Evolutionary conservation across 2,113 vertebrate genomes (phyloP).

Genomic region (Pteronura brasiliensis): DNA sequence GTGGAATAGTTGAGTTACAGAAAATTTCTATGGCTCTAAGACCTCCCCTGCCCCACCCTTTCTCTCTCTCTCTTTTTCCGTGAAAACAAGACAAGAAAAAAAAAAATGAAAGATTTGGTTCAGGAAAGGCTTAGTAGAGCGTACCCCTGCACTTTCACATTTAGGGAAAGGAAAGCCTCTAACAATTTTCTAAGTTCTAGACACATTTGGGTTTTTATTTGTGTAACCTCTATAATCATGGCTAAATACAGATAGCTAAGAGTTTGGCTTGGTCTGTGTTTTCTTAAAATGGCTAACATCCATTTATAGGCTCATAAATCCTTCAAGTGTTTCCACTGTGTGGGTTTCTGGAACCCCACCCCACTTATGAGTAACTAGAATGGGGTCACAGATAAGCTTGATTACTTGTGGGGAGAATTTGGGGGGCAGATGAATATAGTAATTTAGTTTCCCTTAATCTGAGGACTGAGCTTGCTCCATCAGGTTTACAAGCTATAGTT

Average conservation of each 20-base stretch:
- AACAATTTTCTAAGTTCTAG: slow-evolving; percentile 22
- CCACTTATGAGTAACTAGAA: slow-evolving; percentile 6
- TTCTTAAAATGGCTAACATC: slow-evolving; percentile 37
- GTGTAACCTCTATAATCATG: slow-evolving; percentile 42
- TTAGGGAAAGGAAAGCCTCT: background rate
- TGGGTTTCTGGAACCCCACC: background rate
- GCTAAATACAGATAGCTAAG: slow-evolving; percentile 16
- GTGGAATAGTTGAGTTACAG: background rate
- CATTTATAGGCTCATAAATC: slow-evolving; percentile 30
- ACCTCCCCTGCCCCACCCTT: background rate
- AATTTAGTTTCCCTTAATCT: slow-evolving; percentile 50
- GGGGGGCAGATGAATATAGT: slow-evolving; percentile 8
- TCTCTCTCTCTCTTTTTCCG: background rate
- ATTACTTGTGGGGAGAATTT: background rate
- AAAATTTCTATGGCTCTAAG: background rate
- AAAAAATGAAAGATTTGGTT: slow-evolving; percentile 31
- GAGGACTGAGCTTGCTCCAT: slow-evolving; percentile 30
- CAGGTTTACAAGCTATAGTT: slow-evolving; percentile 27
- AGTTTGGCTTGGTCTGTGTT: slow-evolving; percentile 9
- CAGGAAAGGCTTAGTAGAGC: background rate
- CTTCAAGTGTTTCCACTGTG: background rate
- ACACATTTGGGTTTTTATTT: slow-evolving; percentile 43
- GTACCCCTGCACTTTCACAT: background rate
- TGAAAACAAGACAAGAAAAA: background rate
- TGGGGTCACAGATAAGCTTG: slow-evolving; percentile 35